phyloP scores from a whole-genome alignment of 2,888 invertebrate genomes.

The Ichneumoninae sp. region DNA sequence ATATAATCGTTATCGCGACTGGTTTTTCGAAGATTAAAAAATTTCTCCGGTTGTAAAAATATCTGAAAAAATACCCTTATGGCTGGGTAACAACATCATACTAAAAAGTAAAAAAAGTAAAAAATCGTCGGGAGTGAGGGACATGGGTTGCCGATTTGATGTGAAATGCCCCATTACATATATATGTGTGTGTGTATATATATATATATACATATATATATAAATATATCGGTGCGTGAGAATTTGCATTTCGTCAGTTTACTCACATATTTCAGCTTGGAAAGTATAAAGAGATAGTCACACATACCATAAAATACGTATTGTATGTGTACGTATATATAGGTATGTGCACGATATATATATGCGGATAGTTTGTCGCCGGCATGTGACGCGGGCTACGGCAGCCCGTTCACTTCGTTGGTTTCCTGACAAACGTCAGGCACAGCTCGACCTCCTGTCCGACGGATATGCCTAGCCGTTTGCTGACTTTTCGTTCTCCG shows the following conservation, averaged over 20 bases:
- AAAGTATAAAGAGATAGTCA: not conserved
- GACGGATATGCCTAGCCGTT: constrained; percentile 64
- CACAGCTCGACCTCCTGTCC: constrained; percentile 69
- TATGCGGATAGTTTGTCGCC: constrained; percentile 64
- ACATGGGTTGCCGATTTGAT: no score
- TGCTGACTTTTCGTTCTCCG: constrained; percentile 66
- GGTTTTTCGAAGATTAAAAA: no score
- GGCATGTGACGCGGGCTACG: constrained; percentile 68
- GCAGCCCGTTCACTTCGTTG: constrained; percentile 68
- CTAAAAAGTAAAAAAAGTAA: no score
- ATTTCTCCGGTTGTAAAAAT: no score
- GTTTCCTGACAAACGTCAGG: constrained; percentile 73
- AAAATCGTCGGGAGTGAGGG: no score
- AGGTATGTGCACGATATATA: no score
- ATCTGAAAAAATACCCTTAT: no score
- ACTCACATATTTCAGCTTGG: constrained; percentile 27
- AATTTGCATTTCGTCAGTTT: constrained; percentile 43
- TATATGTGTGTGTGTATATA: constrained; percentile 24
- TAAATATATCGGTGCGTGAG: constrained; percentile 55
- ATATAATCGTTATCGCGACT: no score
- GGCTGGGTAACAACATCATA: no score
- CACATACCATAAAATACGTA: not conserved
- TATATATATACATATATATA: constrained; percentile 54
- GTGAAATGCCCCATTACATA: not conserved
- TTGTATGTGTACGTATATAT: constrained; percentile 5